Base-by-base conservation (phyloP, 2,888 invertebrate species). In the Selenia dentaria region DNA sequence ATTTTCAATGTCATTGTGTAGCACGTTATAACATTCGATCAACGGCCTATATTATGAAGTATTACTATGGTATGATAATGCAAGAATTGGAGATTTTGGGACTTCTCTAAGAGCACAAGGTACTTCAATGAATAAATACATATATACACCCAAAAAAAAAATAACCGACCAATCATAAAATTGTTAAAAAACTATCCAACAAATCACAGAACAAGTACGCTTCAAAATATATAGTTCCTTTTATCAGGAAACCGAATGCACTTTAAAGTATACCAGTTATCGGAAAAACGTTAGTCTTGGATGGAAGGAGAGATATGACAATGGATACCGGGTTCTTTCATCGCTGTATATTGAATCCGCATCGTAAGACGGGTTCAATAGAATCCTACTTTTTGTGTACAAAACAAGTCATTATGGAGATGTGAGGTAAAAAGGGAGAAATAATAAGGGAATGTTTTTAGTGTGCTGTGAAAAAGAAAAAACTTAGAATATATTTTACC, bases 241-340 rank as follows among this genome's bases (percentile, higher is more conserved):
- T 61, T 62, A 62, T 62, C 49, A 22, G 60, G 58, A 67, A 72
- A 65, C 58, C 63, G 70, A 80, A 81, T 83, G 77, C 79, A 79
- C 67, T 81, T 74, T 71, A 64, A 75, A 79, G 70, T 72, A 67
- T 70, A 70, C 62, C 37, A 69, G 70, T 67, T 83, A 83, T 85
- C 62, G 84, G 85, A 85, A 84, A 85, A 77, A 78, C 82, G 82
- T 85, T 83, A 83, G 79, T 79, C 76, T 67, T 74, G 72, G 70
- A 69, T 74, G 64, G 68, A 62, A 70, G 71, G 66, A 69, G 54
- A 34, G 41, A 49, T 54, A 55, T 71, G 62, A 68, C 68, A 71
- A 71, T 68, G 62, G 63, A 58, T 47, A 39, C 41, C 44, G 26
- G 26, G 49, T 47, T 59, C 54, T 64, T 71, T 64, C 63, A 62